Base-by-base conservation (phyloP, 1,140 invertebrate species). In the Drosophila lini region DNA sequence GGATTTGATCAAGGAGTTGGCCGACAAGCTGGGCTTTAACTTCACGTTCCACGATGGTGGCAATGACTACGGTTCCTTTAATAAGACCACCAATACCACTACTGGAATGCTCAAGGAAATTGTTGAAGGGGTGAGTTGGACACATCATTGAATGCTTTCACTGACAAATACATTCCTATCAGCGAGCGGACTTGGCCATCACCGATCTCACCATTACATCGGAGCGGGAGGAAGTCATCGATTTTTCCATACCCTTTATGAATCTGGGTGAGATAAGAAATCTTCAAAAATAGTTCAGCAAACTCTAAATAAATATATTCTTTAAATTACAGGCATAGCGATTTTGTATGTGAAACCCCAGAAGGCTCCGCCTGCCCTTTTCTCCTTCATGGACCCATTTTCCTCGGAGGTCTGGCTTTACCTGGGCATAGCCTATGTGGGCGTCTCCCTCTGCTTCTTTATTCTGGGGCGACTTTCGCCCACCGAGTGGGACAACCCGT, bases 201-300 rank as follows among this genome's bases (percentile, higher is more conserved):
- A 96, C 96, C 0, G 97, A 98, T 93, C 94, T 99, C 40, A 98
- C 97, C 0, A 98, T 99, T 73, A 98, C 97, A 5, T 95, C 96
- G 15, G 95, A 96, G 48, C 93, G 98, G 15, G 96, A 97, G 90
- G 94, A 95, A 88, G 97, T 94, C 1, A 96, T 97, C 0, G 97
- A 98, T 91, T 98, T 98, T 84, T 98, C 97, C 0, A 96, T 95
- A 91, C 97, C 97, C 0, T 98, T 98, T 80, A 98, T 98, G 97
- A 97, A 97, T 91, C 93, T 98, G 47, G 97, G 94, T 76, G 62
- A 58, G 41, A 0, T 1, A 0, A 9, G 3, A 25, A 1, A 11
- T 8, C 8, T 6, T 0, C 4, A 4, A 8, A 2, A 0, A 3
- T 3, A 16, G 15, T 44, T 15, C 3, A 3, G 5, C 11, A 15